Base-by-base conservation (phyloP, 2,113 vertebrate species). In the Syngnathoides biaculeatus region DNA sequence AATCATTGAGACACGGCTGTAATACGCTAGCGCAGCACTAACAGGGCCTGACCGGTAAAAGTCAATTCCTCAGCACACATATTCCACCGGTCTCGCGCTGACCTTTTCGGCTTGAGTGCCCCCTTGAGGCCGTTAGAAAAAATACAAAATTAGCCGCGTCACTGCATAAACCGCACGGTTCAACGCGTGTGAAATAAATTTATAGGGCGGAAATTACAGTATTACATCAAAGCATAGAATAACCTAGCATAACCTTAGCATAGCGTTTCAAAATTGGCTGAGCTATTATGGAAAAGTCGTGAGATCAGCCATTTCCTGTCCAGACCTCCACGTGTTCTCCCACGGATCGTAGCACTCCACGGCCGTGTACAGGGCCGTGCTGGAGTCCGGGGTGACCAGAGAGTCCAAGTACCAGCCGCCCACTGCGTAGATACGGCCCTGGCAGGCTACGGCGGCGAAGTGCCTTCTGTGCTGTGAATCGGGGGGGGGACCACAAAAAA, bases 401-500 rank as follows among this genome's bases (percentile, higher is more conserved):
- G 88, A 91, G 43, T 92, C 92, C 73, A 92, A 79, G 62, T 93
- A 92, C 93, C 92, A 94, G 75, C 93, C 93, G 0, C 93, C 92
- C 3, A 93, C 68, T 8, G 91, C 91, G 0, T 91, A 93, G 71
- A 93, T 91, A 53, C 68, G 81, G 50, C 89, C 89, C 20, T 82
- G 89, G 75, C 90, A 91, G 67, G 85, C 89, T n/a, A 86, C 91
- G 0, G 89, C 84, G 68, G 92, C 92, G 86, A 93, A 94, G 77
- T 93, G 92, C 20, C 91, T 84, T 56, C 92, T 83, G 75, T 84
- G 88, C 92, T 92, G 85, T 68, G 67, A 67, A 73, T 1, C 43
- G 78, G 6, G 6, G n/a, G n/a, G n/a, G n/a, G n/a, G n/a, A n/a
- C n/a, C n/a, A 64, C 35, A 83, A 56, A 24, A 56, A 3, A 56